Evolutionary conservation across 2,797 vertebrate genomes (phyloP), one percentile per base, ranked within the genome.

Genomic region (Bothrops alternatus): DNA sequence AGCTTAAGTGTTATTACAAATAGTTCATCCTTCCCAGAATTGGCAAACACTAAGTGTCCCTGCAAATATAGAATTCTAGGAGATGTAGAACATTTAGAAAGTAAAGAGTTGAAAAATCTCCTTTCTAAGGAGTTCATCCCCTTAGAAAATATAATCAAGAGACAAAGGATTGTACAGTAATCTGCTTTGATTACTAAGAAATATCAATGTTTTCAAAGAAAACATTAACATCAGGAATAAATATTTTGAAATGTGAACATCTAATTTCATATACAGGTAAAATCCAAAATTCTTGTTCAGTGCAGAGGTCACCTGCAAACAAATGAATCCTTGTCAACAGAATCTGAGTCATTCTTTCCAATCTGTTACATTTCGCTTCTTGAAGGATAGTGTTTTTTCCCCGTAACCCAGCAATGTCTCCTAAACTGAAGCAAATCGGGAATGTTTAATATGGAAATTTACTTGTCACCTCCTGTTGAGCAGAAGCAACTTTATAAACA

Each of bases 291-390:
- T 90, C 0, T 93, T 94, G 32, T 53, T 56, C 50, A 47, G 14
- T 50, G 86, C n/a, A 93, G 60, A 56, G 87, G 55, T 0, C 5
- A 89, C 7, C 78, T 57, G 53, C 28, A 25, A 14, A 69, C 32
- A 12, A 92, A 8, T 16, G 1, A 85, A 86, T 3, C 4, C 25
- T 42, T 88, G 88, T 95, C 92, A 96, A 93, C 86, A 95, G 95
- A 93, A 90, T 95, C 90, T 86, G 63, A 47, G 58, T 53, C 47
- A 78, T 93, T 32, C 94, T 94, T 69, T 86, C 88, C 93, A 94
- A 89, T 93, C 13, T 88, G 87, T n/a, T 93, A 82, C 92, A 42
- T 60, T 93, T 95, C 92, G 20, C 86, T 96, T 96, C 90, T 25
- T 8, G 0, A 95, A 26, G 78, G 96, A 89, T 42, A 23, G 3